phyloP scores from a whole-genome alignment of 2,888 invertebrate species.

The Eilema griseolum region DNA sequence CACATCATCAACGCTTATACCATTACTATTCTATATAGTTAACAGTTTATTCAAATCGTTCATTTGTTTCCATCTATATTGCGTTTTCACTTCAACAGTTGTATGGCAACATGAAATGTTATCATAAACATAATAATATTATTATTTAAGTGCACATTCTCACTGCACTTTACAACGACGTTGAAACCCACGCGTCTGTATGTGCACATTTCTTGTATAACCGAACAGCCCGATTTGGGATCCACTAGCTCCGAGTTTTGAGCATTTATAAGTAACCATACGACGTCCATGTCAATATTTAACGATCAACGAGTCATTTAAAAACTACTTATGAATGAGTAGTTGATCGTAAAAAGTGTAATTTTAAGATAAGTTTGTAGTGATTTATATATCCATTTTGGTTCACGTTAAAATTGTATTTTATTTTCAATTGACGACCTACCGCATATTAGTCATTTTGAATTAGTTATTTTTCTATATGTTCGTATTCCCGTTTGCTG shows the following conservation, averaged over 20 bases:
- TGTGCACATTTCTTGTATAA: constrained; percentile 11
- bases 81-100: constrained; percentile 7
- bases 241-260: background rate
- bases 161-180: constrained; percentile 13
- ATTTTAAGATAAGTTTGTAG: constrained; percentile 1
- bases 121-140: constrained; percentile 17
- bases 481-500: too few species aligned
- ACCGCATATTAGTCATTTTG: background rate
- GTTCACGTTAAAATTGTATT: background rate
- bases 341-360: constrained; percentile 1
- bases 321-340: constrained; percentile 3
- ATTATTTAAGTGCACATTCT: constrained; percentile 16
- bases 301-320: background rate
- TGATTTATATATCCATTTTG: background rate
- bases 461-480: too few species aligned
- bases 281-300: background rate
- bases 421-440: background rate
- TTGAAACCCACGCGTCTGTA: constrained; percentile 8
- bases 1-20: background rate
- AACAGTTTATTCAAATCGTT: constrained; percentile 9
- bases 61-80: constrained; percentile 1
- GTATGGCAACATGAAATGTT: constrained; percentile 12
- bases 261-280: background rate
- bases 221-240: background rate
- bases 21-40: background rate